These are phyloP conservation scores for Triops cancriformis DNA, from an alignment of 1,140 invertebrate genomes.

Conservation along the genomic window DNA sequence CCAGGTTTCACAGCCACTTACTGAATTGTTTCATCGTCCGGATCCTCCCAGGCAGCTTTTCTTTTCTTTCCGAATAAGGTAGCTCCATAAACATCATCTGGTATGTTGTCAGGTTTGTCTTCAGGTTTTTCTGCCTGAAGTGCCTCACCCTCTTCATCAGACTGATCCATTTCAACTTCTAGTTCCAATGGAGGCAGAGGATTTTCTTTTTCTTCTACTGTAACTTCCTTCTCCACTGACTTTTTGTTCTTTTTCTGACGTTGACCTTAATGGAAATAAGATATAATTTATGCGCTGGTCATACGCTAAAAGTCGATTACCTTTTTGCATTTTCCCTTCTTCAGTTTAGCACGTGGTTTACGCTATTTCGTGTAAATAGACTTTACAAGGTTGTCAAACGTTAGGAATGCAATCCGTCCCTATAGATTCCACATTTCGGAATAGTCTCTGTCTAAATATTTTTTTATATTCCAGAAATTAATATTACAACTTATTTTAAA, in stretches of 20 bases:
- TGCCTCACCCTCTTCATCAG: not conserved
- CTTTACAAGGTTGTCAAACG: not conserved
- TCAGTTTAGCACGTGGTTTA: not conserved
- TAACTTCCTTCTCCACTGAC: not conserved
- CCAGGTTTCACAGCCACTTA: no score
- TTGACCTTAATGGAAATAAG: not conserved
- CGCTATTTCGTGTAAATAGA: not conserved
- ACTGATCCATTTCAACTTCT: not conserved
- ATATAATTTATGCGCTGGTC: not conserved
- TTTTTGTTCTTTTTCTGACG: not conserved
- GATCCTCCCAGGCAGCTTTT: conserved; percentile 26
- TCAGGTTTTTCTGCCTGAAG: not conserved
- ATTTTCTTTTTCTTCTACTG: not conserved
- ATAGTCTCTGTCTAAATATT: no score
- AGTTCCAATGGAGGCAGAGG: not conserved
- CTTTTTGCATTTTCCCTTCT: not conserved
- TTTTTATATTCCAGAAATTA: no score
- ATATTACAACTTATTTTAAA: no score
- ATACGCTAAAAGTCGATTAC: not conserved
- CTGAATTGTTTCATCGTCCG: conserved; percentile 23
- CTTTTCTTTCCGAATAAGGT: not conserved
- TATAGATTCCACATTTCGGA: not conserved
- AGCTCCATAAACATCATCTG: not conserved
- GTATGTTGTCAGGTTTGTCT: not conserved
- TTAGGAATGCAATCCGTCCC: not conserved